Percentiles rank a stretch among this genome's conserved stretches.
These are phyloP conservation scores for Cheilosia vulpina DNA, from an alignment of 2,888 invertebrate genomes.

Conservation along the genomic window DNA sequence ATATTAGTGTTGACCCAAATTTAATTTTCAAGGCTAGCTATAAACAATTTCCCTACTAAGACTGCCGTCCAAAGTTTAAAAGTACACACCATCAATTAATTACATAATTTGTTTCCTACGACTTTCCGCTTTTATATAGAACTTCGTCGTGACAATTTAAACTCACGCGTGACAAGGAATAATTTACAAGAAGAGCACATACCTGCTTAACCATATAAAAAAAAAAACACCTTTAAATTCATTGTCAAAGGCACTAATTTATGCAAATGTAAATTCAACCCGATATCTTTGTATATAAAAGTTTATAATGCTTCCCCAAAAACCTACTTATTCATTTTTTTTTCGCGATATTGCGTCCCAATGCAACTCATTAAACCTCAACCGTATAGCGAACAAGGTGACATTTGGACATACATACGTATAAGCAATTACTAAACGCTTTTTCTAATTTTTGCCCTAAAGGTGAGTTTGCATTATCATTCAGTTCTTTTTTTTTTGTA, in stretches of 20 bases:
- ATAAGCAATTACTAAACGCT: neutral
- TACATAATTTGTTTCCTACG: conserved; percentile 2
- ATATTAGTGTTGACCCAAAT: too few species aligned
- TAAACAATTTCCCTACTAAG: neutral
- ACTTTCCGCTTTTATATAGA: neutral
- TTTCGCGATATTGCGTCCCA: too few species aligned
- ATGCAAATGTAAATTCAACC: conserved; percentile 8
- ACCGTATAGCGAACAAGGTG: neutral
- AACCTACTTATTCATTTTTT: neutral
- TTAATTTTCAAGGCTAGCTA: neutral
- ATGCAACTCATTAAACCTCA: neutral
- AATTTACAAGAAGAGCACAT: neutral
- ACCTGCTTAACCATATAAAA: neutral
- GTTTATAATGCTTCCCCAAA: neutral
- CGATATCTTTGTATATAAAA: too few species aligned
- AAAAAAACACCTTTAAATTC: neutral
- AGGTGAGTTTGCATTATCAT: neutral
- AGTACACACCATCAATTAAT: neutral
- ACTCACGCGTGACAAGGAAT: neutral
- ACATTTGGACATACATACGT: neutral
- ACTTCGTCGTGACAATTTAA: conserved; percentile 23
- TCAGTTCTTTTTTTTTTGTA: neutral
- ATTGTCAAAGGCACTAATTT: conserved; percentile 5
- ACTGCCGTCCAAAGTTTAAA: neutral
- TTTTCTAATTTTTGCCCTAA: conserved; percentile 17